These are phyloP conservation scores for Tryphoninae sp. DNA, from an alignment of 2,888 invertebrate genomes.

Conservation along the genomic window DNA sequence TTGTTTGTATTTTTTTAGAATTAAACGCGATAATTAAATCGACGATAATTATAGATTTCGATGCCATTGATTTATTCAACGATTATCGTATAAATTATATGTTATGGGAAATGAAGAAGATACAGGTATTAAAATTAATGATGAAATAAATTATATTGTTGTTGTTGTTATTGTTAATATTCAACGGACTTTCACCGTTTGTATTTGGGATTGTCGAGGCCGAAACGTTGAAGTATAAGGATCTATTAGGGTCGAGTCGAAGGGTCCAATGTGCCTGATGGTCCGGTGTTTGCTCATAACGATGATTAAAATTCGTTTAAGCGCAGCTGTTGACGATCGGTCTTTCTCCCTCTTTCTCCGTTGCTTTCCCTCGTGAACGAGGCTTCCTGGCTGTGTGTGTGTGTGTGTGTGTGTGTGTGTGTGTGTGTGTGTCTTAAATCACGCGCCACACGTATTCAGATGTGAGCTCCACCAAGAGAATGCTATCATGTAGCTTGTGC, in stretches of 20 bases:
- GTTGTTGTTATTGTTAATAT: too few relatives aligned
- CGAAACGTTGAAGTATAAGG: conserved; percentile 24
- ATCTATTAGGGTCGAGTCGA: conserved; percentile 25
- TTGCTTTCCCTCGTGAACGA: conserved; percentile 6
- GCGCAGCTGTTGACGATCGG: conserved; percentile 56
- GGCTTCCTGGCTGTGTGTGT: conserved; percentile 38
- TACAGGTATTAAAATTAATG: too few relatives aligned
- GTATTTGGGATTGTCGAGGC: neutral
- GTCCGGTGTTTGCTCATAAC: conserved; percentile 52
- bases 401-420: conserved; percentile 4
- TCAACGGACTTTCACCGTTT: neutral
- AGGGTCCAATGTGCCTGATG: conserved; percentile 22
- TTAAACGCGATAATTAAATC: neutral
- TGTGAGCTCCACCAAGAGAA: conserved; percentile 41
- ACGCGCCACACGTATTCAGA: conserved; percentile 57
- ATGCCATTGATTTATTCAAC: neutral
- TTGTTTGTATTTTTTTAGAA: neutral
- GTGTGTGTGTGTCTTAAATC: conserved; percentile 43
- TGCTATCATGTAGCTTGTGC: neutral
- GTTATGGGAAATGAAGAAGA: too few relatives aligned
- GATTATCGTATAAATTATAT: neutral
- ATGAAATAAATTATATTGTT: too few relatives aligned
- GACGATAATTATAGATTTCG: neutral
- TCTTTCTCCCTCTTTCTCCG: conserved; percentile 1
- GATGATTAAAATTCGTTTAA: conserved; percentile 58